phyloP scores from a whole-genome alignment of 2,113 vertebrate genomes.

The Zosterops hypoxanthus region DNA sequence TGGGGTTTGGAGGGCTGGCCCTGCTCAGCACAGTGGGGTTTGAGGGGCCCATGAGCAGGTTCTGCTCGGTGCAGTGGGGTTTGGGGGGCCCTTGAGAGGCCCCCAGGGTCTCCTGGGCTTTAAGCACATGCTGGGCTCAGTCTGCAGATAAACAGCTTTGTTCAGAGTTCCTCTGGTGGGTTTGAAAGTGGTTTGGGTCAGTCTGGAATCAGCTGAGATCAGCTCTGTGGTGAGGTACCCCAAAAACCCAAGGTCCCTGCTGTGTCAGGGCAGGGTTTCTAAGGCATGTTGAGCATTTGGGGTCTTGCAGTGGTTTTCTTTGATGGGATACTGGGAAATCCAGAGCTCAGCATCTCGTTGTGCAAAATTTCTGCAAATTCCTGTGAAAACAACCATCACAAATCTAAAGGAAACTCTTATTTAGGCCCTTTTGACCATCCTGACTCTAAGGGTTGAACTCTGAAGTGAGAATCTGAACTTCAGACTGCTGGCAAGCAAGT shows the following conservation, averaged over 20 bases:
- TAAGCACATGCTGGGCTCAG: background rate
- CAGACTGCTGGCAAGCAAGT: background rate
- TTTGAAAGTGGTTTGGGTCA: background rate
- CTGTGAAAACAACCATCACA: background rate
- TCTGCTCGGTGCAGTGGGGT: background rate
- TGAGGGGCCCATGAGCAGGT: background rate
- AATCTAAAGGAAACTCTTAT: accelerated
- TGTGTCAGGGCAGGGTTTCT: background rate
- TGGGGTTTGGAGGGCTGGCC: too few species aligned
- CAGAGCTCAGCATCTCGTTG: background rate
- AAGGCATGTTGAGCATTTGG: background rate
- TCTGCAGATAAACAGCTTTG: background rate
- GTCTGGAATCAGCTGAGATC: background rate
- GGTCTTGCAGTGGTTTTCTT: background rate
- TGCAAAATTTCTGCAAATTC: background rate
- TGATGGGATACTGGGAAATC: background rate
- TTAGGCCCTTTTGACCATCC: background rate
- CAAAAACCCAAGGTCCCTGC: accelerated
- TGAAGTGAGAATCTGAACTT: background rate
- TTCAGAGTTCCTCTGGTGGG: background rate
- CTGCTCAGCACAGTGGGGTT: too few species aligned
- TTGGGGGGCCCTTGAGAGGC: accelerated
- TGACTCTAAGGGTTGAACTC: background rate
- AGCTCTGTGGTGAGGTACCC: background rate
- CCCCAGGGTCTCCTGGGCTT: background rate